Conservation (phyloP, 92 coral and sea anemone genomes). For the Umimayanthus kanabou region DNA sequence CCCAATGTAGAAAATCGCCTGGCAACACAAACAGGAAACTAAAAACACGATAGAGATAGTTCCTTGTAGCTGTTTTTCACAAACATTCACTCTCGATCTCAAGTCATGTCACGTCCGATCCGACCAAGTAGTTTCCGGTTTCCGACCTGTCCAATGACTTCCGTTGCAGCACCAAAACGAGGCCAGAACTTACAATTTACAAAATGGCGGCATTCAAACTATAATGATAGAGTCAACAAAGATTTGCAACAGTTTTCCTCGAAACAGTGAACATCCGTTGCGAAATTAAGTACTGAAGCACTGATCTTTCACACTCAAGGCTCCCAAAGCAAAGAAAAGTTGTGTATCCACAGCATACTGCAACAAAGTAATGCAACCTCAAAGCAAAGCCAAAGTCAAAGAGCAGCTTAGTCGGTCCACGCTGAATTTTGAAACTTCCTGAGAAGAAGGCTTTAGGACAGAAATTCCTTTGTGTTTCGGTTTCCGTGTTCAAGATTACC, state of each 20-base stretch:
- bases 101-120: neutral
- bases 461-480: neutral
- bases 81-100: too few relatives aligned
- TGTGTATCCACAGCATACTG: neutral
- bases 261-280: neutral
- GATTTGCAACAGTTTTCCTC: neutral
- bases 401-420: neutral
- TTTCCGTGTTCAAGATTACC: neutral
- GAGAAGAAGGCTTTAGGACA: neutral
- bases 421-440: neutral
- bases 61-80: too few relatives aligned
- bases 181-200: neutral
- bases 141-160: neutral
- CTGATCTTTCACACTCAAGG: neutral
- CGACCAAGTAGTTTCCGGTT: slow-evolving; percentile 20
- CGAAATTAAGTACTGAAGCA: neutral
- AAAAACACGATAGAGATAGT: too few relatives aligned
- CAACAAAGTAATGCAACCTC: neutral
- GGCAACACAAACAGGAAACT: too few relatives aligned
- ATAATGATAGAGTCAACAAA: slow-evolving; percentile 20
- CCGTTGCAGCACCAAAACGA: slow-evolving; percentile 37
- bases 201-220: slow-evolving; percentile 42
- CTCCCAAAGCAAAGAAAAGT: neutral
- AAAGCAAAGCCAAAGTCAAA: neutral
- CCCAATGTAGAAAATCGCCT: too few relatives aligned